Evolutionary conservation across 1,140 invertebrate genomes (phyloP), one percentile per base, ranked within the genome.

Genomic region (Archegozetes longisetosus): DNA sequence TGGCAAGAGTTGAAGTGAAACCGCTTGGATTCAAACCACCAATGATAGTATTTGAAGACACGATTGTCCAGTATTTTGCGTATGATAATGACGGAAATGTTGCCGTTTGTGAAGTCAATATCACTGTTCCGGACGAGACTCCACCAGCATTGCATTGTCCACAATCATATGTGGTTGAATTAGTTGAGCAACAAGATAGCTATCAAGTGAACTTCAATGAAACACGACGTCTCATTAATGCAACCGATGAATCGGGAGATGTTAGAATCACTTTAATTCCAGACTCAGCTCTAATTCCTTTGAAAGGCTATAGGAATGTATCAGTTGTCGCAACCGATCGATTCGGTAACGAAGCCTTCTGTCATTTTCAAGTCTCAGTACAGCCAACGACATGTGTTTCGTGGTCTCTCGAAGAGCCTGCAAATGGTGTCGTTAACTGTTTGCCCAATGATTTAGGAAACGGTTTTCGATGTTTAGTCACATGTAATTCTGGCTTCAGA

Each of bases 11-110:
- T 55, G 89, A 94, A 77, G 83, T 94, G 0, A 87, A 87, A 64
- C 91, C 92, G 0, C 80, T 84, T 60, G 87, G 86, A 64, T 95
- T 96, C 72, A 83, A 80, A 68, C 91, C 88, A 1, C 91, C 91
- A 0, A 79, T 86, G 64, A 81, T 84, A 65, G 80, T 95, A 24
- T 92, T 95, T 70, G 80, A 90, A 68, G 88, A 94, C 62, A 88
- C 85, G 61, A 84, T 91, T 46, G 86, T 96, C 0, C 86, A 93
- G 77, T 97, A 96, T 67, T 82, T 92, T 2, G 92, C 92, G 0
- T 95, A 88, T 68, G 92, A 97, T 75, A 90, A 89, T 68, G 91
- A 96, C 71, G 92, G 92, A 64, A 96, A 97, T 69, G 88, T 93
- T 24, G 92, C 91, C 25, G 93, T 94, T 70, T 97, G 92, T 69